Percentiles rank a stretch among this genome's conserved stretches.
Conservation (phyloP, 2,797 vertebrate genomes). For the Gadopsis marmoratus region DNA sequence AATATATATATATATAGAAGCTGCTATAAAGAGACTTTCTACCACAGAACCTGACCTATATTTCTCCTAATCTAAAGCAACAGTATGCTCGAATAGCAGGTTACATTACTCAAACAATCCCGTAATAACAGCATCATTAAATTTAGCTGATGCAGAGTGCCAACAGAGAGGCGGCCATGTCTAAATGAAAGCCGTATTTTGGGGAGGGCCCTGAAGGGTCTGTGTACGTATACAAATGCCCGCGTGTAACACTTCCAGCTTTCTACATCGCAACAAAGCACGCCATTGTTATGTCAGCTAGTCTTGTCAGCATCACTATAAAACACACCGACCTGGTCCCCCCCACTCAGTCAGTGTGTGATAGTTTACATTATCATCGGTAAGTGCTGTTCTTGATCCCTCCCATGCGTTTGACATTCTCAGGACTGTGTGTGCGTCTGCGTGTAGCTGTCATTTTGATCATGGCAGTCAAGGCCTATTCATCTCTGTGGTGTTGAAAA, state of each 20-base stretch:
- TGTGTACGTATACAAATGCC: background rate
- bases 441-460: slow-evolving; percentile 68
- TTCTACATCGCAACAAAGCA: slow-evolving; percentile 19
- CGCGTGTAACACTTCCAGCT: background rate
- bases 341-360: slow-evolving; percentile 50
- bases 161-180: slow-evolving; percentile 14
- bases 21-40: slow-evolving; percentile 21
- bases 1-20: background rate
- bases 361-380: slow-evolving; percentile 52
- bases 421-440: slow-evolving; percentile 32
- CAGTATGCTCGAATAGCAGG: slow-evolving; percentile 17
- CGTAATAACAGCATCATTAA: slow-evolving; percentile 18
- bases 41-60: slow-evolving; percentile 23
- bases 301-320: slow-evolving; percentile 17
- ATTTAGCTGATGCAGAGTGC: slow-evolving; percentile 16
- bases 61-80: slow-evolving; percentile 34
- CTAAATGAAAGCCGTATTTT: slow-evolving; percentile 1
- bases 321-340: slow-evolving; percentile 35
- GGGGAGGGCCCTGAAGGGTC: slow-evolving; percentile 1
- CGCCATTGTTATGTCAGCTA: background rate
- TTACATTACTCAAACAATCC: slow-evolving; percentile 28
- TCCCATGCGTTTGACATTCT: slow-evolving; percentile 27
- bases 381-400: slow-evolving; percentile 55
- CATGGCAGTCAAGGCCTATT: slow-evolving; percentile 73
- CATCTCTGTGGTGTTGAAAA: slow-evolving; percentile 80